These are phyloP conservation scores for Octodonta nipae DNA, from an alignment of 2,888 invertebrate species.

Conservation along the genomic window DNA sequence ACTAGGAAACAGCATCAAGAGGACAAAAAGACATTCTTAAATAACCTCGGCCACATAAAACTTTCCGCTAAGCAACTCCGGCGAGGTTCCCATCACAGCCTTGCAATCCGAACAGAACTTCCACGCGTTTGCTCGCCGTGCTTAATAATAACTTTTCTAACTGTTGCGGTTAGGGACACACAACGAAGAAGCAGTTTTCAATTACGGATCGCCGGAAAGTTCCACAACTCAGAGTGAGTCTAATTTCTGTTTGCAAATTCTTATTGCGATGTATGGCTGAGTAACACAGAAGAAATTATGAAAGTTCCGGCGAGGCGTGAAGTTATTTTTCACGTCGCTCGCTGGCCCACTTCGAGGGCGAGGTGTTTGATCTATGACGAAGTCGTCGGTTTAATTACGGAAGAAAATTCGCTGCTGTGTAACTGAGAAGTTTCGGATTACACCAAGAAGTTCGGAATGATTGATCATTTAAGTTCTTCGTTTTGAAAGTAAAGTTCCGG, in stretches of 20 bases:
- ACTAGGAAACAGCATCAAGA: too few species aligned
- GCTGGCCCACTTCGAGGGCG: too few species aligned
- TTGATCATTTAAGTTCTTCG: too few species aligned
- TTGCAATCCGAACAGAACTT: background rate
- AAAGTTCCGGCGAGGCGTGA: conserved; percentile 22
- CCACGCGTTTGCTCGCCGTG: background rate
- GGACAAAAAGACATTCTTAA: too few species aligned
- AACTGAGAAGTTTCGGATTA: too few species aligned
- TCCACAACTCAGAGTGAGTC: conserved; percentile 5
- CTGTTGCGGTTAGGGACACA: conserved; percentile 17
- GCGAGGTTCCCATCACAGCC: too few species aligned
- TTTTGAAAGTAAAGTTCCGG: too few species aligned
- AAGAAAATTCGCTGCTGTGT: too few species aligned
- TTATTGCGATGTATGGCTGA: conserved; percentile 20
- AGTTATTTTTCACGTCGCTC: conserved; percentile 23
- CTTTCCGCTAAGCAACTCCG: too few species aligned
- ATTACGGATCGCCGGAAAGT: conserved; percentile 14
- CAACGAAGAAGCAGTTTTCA: conserved; percentile 19
- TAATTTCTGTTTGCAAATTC: conserved; percentile 17
- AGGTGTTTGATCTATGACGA: background rate
- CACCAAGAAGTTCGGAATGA: too few species aligned
- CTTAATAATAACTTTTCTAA: conserved; percentile 2
- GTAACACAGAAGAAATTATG: conserved; percentile 31
- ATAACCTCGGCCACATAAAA: too few species aligned
- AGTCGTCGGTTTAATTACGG: background rate